These are phyloP conservation scores for Drosophila quinaria DNA, from an alignment of 2,888 invertebrate genomes.

Conservation along the genomic window DNA sequence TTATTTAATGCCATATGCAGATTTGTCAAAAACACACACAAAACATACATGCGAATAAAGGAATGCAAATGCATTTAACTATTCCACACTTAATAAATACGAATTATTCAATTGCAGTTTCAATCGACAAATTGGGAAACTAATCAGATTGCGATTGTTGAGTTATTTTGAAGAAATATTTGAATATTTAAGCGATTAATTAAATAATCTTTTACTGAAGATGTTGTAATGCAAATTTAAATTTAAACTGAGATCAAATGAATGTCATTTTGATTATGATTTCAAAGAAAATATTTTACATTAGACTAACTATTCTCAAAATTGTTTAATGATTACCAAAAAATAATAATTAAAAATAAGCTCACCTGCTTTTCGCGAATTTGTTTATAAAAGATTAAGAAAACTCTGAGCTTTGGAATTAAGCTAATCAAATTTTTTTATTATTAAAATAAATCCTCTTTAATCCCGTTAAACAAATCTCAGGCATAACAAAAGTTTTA, in stretches of 20 bases:
- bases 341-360: too few relatives aligned
- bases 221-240: neutral
- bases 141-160: conserved; percentile 13
- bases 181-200: neutral
- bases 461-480: neutral
- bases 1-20: conserved; percentile 68
- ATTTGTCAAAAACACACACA: conserved; percentile 42
- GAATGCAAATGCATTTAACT: conserved; percentile 34
- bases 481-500: neutral
- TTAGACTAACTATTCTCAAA: neutral
- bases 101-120: conserved; percentile 14
- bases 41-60: conserved; percentile 1
- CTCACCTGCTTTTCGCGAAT: neutral
- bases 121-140: conserved; percentile 28
- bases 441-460: neutral
- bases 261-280: too few relatives aligned
- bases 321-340: too few relatives aligned
- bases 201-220: neutral
- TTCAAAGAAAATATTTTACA: too few relatives aligned
- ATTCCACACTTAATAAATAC: conserved; percentile 22
- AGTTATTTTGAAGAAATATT: neutral
- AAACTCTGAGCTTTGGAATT: conserved; percentile 1
- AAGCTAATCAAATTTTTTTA: neutral
- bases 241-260: too few relatives aligned
- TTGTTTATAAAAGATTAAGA: neutral